These are phyloP conservation scores for Plebejus melissa DNA, from an alignment of 2,888 invertebrate genomes.

Conservation along the genomic window DNA sequence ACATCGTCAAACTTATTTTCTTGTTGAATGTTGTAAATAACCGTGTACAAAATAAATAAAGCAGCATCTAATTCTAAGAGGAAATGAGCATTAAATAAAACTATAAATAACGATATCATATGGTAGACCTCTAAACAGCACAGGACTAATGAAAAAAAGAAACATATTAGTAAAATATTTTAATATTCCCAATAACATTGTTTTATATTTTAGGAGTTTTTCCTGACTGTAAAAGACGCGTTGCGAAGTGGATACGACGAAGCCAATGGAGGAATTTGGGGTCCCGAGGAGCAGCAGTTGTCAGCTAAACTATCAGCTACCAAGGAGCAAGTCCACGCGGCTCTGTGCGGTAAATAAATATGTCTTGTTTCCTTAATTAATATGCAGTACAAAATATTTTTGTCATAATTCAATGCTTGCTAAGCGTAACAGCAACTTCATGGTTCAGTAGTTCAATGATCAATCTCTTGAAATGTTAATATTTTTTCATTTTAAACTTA, in stretches of 20 bases:
- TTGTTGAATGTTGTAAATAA: background rate
- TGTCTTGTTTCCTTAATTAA: background rate
- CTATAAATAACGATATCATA: background rate
- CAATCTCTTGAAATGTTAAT: too few species aligned
- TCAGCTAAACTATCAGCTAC: constrained; percentile 81
- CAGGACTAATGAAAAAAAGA: background rate
- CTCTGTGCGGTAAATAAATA: constrained; percentile 86
- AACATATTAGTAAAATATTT: too few species aligned
- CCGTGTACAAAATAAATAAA: too few species aligned
- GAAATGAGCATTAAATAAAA: background rate
- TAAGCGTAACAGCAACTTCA: too few species aligned
- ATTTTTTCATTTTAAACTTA: too few species aligned
- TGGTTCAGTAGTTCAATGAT: too few species aligned
- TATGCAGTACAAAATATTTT: too few species aligned
- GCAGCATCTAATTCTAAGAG: background rate
- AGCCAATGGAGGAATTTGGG: constrained; percentile 83
- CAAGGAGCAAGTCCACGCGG: constrained; percentile 85
- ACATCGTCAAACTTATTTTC: background rate
- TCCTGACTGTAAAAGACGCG: constrained; percentile 92
- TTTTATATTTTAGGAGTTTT: constrained; percentile 86
- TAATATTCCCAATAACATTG: too few species aligned
- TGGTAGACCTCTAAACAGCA: background rate
- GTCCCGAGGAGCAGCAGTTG: constrained; percentile 82
- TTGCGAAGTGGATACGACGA: constrained; percentile 76
- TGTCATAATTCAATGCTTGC: too few species aligned